Evolutionary conservation across 92 coral and sea anemone genomes (phyloP).

Genomic region (Micromussa lordhowensis): DNA sequence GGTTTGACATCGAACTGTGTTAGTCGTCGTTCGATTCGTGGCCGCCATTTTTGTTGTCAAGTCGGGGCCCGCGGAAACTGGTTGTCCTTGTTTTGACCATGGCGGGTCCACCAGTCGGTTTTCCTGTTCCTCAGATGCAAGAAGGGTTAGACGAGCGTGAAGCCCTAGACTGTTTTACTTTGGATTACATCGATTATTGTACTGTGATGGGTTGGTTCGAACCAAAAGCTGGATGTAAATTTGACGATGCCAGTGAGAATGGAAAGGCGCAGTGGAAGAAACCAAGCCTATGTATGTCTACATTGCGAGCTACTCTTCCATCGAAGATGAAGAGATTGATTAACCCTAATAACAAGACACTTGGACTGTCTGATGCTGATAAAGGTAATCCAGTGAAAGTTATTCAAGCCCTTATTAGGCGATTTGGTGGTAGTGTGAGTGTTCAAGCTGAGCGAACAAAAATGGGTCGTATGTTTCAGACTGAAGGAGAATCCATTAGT

Average conservation of each 20-base stretch:
- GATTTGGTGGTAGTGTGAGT: constrained; percentile 47
- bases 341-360: constrained; percentile 32
- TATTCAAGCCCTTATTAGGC: constrained; percentile 7
- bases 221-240: constrained; percentile 11
- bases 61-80: neutral
- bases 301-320: constrained; percentile 27
- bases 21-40: neutral
- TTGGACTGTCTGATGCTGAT: constrained; percentile 24
- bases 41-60: neutral
- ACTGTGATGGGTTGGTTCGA: too few relatives aligned
- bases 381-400: constrained; percentile 38
- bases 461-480: constrained; percentile 47
- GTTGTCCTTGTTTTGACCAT: neutral
- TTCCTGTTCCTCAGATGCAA: neutral
- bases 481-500: constrained; percentile 3
- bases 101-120: neutral
- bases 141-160: constrained; percentile 19
- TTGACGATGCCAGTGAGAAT: neutral
- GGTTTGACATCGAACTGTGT: neutral
- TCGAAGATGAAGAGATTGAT: constrained; percentile 30
- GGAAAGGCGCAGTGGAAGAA: neutral
- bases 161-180: too few relatives aligned
- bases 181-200: too few relatives aligned
- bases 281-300: neutral
- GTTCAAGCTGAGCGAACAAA: constrained; percentile 51